These are phyloP conservation scores for Ennomos erosarius DNA, from an alignment of 2,888 invertebrate species.

Conservation along the genomic window DNA sequence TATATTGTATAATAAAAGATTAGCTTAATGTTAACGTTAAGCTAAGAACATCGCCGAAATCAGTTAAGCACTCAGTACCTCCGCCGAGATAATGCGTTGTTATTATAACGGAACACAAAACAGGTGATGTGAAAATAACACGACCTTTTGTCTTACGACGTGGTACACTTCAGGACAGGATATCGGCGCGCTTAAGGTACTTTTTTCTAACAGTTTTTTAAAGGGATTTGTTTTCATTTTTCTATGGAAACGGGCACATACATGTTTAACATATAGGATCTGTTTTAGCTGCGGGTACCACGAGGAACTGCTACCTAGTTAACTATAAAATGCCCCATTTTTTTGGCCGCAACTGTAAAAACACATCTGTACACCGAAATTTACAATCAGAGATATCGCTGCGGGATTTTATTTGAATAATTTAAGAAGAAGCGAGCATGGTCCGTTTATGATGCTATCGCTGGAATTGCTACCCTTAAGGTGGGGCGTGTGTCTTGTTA, in stretches of 20 bases:
- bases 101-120: conserved; percentile 41
- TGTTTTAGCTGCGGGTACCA: no score
- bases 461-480: conserved; percentile 72
- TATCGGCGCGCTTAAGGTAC: conserved; percentile 17
- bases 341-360: conserved; percentile 47
- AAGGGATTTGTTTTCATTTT: no score
- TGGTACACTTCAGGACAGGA: conserved; percentile 42
- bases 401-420: conserved; percentile 79
- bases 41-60: conserved; percentile 23
- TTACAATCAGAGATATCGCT: conserved; percentile 75
- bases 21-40: no score
- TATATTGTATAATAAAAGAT: no score
- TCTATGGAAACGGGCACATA: no score
- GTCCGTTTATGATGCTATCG: conserved; percentile 67
- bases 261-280: no score
- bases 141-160: conserved; percentile 46
- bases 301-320: no score
- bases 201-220: no score
- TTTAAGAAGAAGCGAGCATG: conserved; percentile 62
- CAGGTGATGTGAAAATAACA: conserved; percentile 49
- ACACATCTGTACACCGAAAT: conserved; percentile 65
- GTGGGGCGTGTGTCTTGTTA: conserved; percentile 33
- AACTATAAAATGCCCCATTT: conserved; percentile 28
- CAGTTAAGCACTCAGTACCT: conserved; percentile 28
- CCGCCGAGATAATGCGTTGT: conserved; percentile 30